Percentiles rank a stretch among this genome's conserved stretches.
phyloP scores from a whole-genome alignment of 2,888 invertebrate genomes.

The Aphelenchoides bicaudatus region DNA sequence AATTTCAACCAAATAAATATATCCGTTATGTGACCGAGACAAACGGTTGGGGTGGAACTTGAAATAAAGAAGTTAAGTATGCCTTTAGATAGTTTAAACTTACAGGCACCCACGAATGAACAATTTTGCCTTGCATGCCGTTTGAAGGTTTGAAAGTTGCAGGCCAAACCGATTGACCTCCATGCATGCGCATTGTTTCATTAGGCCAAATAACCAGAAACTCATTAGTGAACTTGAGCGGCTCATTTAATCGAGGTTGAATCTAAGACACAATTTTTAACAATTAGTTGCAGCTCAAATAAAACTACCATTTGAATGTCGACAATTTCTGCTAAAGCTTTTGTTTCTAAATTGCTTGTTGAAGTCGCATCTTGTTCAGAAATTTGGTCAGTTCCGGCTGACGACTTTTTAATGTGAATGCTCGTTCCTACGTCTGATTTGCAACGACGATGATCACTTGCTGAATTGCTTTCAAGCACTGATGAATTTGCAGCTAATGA shows the following conservation, averaged over 20 bases:
- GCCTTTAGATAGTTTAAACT: too few species aligned
- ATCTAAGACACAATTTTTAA: conserved; percentile 33
- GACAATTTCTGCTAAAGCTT: conserved; percentile 31
- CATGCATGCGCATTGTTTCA: conserved; percentile 78
- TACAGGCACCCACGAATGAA: conserved; percentile 90
- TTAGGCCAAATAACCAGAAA: conserved; percentile 82
- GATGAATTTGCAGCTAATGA: conserved; percentile 13
- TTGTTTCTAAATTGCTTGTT: conserved; percentile 26
- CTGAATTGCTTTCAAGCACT: too few species aligned
- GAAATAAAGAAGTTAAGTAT: too few species aligned
- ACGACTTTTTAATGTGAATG: conserved; percentile 16
- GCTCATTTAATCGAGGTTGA: conserved; percentile 49
- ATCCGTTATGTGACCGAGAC: conserved; percentile 83
- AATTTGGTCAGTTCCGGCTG: conserved; percentile 23
- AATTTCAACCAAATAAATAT: conserved; percentile 71
- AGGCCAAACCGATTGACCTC: conserved; percentile 75
- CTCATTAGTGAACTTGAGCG: conserved; percentile 47
- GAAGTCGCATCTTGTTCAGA: conserved; percentile 13
- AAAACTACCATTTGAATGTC: conserved; percentile 31
- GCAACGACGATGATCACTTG: conserved; percentile 24
- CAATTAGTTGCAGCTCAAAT: too few species aligned
- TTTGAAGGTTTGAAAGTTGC: conserved; percentile 78
- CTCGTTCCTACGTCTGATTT: conserved; percentile 19
- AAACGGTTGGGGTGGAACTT: conserved; percentile 82
- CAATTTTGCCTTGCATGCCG: conserved; percentile 86